A percentile compares a stretch with the other conserved stretches of the same genome.
These are phyloP conservation scores for Digitonthophagus gazella DNA, from an alignment of 2,888 invertebrate species.

Conservation along the genomic window DNA sequence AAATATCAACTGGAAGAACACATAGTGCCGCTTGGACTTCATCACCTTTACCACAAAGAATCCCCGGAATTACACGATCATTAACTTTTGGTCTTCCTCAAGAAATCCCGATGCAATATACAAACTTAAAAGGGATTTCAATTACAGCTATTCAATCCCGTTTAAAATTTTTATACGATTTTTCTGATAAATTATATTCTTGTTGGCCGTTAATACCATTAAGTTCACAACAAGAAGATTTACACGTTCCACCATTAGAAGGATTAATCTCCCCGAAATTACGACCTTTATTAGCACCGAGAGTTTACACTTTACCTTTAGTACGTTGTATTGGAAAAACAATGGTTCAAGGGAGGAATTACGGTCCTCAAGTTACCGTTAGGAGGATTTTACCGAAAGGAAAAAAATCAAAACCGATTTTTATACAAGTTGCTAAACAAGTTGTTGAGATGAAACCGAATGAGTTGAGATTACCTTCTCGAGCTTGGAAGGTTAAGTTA, in stretches of 20 bases:
- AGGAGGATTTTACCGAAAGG: conserved; percentile 58
- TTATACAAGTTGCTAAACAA: conserved; percentile 62
- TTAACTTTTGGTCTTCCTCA: conserved; percentile 55
- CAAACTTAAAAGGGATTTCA: conserved; percentile 53
- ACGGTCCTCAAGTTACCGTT: conserved; percentile 65
- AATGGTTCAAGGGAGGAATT: conserved; percentile 66
- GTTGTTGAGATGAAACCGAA: conserved; percentile 59
- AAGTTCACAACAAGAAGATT: conserved; percentile 48
- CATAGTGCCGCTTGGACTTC: conserved; percentile 66
- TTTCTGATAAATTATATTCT: conserved; percentile 62
- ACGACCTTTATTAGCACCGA: conserved; percentile 56
- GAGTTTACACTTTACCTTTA: conserved; percentile 63
- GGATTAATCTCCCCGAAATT: conserved; percentile 52
- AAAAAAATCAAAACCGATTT: conserved; percentile 59
- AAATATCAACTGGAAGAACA: conserved; percentile 62
- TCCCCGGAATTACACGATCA: conserved; percentile 54
- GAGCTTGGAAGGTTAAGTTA: conserved; percentile 66
- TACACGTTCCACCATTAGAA: conserved; percentile 50
- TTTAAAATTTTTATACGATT: conserved; percentile 58
- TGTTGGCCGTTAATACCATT: conserved; percentile 59
- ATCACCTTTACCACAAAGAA: conserved; percentile 52
- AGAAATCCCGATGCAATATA: conserved; percentile 59
- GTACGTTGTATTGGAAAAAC: conserved; percentile 64
- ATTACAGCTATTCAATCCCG: conserved; percentile 56
- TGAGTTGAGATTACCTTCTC: conserved; percentile 60